These are phyloP conservation scores for Columbina picui DNA, from an alignment of 2,113 vertebrate genomes.

Conservation along the genomic window DNA sequence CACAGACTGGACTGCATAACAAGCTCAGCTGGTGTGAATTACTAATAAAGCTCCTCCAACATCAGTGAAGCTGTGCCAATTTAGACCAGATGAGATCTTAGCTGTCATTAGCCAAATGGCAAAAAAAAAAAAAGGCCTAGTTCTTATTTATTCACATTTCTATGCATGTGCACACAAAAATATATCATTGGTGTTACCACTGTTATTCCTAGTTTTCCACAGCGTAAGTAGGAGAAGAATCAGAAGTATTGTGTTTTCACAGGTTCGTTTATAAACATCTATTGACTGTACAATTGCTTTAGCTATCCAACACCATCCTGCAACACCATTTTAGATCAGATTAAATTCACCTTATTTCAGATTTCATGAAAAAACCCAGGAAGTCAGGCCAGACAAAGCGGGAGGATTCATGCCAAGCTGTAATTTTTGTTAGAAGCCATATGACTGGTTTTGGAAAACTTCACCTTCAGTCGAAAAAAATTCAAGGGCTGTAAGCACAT, in stretches of 20 bases:
- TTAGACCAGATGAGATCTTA: slow-evolving; percentile 46
- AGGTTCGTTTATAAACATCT: background rate
- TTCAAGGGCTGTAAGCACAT: background rate
- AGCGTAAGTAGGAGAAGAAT: background rate
- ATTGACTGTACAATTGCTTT: background rate
- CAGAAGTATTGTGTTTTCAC: background rate
- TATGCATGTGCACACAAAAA: background rate
- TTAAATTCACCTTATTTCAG: background rate
- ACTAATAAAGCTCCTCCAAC: slow-evolving; percentile 37
- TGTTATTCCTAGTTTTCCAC: background rate
- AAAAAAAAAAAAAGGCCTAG: background rate
- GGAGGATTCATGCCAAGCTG: background rate
- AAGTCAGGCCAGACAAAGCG: background rate
- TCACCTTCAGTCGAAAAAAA: background rate
- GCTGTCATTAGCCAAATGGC: slow-evolving; percentile 2
- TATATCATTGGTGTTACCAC: background rate
- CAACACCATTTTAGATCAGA: background rate
- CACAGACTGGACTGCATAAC: background rate
- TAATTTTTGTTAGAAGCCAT: background rate
- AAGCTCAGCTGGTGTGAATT: slow-evolving; percentile 57
- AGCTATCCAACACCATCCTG: background rate
- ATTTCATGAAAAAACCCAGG: background rate
- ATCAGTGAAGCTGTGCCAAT: slow-evolving; percentile 24
- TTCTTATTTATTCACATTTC: background rate
- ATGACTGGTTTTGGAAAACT: background rate